phyloP scores from a whole-genome alignment of 2,797 vertebrate species.

The Myotis myotis region DNA sequence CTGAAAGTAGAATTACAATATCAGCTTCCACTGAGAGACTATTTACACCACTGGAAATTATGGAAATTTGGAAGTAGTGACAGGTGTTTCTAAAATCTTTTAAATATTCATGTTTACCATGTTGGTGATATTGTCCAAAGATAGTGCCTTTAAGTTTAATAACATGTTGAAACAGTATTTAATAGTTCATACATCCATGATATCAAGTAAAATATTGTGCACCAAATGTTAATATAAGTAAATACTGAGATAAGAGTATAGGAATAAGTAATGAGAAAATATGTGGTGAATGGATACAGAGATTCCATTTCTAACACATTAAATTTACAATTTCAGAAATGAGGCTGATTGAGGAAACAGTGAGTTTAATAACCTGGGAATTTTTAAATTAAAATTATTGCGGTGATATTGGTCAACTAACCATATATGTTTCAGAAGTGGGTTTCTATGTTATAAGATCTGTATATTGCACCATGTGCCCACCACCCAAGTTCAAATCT shows the following conservation, averaged over 20 bases:
- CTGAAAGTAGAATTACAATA: slow-evolving; percentile 48
- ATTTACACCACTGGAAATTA: slow-evolving; percentile 47
- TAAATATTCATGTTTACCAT: slow-evolving; percentile 42
- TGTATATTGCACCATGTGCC: too few species aligned
- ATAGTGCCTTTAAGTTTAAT: background rate
- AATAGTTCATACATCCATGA: background rate
- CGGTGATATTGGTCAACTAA: too few species aligned
- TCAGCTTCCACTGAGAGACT: slow-evolving; percentile 49
- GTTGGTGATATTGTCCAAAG: background rate
- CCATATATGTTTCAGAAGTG: too few species aligned
- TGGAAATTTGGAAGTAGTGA: slow-evolving; percentile 45
- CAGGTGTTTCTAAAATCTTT: slow-evolving; percentile 50
- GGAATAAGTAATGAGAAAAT: background rate
- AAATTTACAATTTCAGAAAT: background rate
- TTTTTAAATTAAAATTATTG: background rate
- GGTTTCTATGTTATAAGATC: too few species aligned
- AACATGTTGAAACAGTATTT: background rate
- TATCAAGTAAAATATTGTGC: background rate
- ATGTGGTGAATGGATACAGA: background rate
- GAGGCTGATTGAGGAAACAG: background rate
- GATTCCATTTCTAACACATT: background rate
- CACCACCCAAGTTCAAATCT: too few species aligned
- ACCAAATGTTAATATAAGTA: background rate
- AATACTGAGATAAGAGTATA: background rate
- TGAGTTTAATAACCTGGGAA: background rate